A percentile compares a stretch with the other conserved stretches of the same genome.
Evolutionary conservation across 2,113 vertebrate species (phyloP).

Genomic region (Ifrita kowaldi): DNA sequence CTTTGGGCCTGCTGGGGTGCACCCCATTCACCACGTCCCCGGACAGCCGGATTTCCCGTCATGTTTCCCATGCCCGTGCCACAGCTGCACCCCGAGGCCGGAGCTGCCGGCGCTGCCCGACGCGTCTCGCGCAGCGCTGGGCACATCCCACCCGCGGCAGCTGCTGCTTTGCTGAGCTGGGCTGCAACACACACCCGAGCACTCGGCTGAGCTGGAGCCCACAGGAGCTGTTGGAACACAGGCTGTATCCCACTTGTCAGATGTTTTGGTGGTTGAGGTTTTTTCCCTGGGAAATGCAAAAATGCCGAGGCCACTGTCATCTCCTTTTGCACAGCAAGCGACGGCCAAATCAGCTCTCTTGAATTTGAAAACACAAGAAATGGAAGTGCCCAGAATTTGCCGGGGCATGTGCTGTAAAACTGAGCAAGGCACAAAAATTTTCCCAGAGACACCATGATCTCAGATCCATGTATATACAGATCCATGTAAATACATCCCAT

Average conservation of each 20-base stretch:
- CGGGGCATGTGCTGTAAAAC: background rate
- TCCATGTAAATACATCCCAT: slow-evolving; percentile 42
- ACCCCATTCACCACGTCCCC: background rate
- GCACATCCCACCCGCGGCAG: background rate
- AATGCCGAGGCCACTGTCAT: background rate
- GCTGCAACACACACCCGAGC: background rate
- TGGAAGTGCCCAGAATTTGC: background rate
- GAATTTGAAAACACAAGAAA: background rate
- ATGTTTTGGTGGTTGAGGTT: background rate
- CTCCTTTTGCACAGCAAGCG: background rate
- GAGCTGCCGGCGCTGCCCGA: background rate
- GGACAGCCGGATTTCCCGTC: background rate
- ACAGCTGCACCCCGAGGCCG: background rate
- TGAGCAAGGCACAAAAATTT: background rate
- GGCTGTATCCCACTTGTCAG: background rate
- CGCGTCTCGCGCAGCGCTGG: background rate
- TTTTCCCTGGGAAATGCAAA: background rate
- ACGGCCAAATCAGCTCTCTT: background rate
- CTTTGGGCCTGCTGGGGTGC: background rate
- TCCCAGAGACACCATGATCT: slow-evolving; percentile 20
- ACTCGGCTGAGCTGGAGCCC: background rate
- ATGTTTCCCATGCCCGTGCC: background rate
- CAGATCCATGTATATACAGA: slow-evolving; percentile 14
- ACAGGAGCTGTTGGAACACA: background rate
- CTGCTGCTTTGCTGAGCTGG: background rate